A percentile compares a stretch with the other conserved stretches of the same genome.
phyloP scores from a whole-genome alignment of 1,140 invertebrate genomes.

The Drosophila tani region DNA sequence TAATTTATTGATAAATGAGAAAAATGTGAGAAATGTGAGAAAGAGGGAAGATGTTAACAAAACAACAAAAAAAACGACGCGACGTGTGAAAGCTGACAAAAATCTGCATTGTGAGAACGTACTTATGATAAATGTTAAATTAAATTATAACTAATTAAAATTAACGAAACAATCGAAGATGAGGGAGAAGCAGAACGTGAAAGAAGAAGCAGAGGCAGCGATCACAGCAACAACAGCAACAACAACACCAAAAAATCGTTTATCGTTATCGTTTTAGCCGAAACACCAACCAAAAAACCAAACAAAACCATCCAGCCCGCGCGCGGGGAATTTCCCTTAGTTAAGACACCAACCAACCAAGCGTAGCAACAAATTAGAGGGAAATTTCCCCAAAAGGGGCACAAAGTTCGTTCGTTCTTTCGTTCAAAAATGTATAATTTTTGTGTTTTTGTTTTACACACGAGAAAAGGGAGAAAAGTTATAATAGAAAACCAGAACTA shows the following conservation, averaged over 20 bases:
- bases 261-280: slow-evolving; percentile 17
- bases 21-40: slow-evolving; percentile 14
- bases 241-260: slow-evolving; percentile 12
- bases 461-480: background rate
- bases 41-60: slow-evolving; percentile 9
- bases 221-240: slow-evolving; percentile 16
- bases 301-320: slow-evolving; percentile 15
- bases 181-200: background rate
- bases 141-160: slow-evolving; percentile 49
- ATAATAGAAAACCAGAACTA: slow-evolving; percentile 56
- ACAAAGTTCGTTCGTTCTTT: slow-evolving; percentile 16
- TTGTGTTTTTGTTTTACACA: slow-evolving; percentile 9
- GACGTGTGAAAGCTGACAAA: slow-evolving; percentile 42
- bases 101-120: slow-evolving; percentile 75
- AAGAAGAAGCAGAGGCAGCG: slow-evolving; percentile 8
- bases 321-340: slow-evolving; percentile 12
- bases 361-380: slow-evolving; percentile 4
- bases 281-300: slow-evolving; percentile 24
- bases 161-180: slow-evolving; percentile 21
- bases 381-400: slow-evolving; percentile 7
- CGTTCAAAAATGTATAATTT: slow-evolving; percentile 28
- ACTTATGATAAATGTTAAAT: slow-evolving; percentile 80
- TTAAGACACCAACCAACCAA: slow-evolving; percentile 15
- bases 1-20: slow-evolving; percentile 37
- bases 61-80: slow-evolving; percentile 18